Evolutionary conservation across 2,888 invertebrate genomes (phyloP).

Genomic region (Euclidia mi): DNA sequence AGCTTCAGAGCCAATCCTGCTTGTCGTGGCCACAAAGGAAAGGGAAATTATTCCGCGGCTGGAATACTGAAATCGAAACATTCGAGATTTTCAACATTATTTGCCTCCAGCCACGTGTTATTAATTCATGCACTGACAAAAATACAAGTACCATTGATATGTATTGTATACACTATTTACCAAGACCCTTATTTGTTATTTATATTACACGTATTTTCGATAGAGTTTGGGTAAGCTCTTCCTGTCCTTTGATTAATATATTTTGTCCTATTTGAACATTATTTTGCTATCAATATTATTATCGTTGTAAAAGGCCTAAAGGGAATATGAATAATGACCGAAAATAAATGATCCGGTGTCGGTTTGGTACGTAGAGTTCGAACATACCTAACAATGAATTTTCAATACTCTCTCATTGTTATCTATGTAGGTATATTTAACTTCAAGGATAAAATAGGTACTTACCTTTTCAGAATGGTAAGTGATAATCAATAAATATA

Average conservation of each 20-base stretch:
- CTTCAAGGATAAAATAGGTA: too few relatives aligned
- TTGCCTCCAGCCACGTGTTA: background rate
- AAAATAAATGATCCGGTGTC: conserved; percentile 4
- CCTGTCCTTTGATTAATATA: too few relatives aligned
- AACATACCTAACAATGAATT: background rate
- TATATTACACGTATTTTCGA: too few relatives aligned
- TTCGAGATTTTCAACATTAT: background rate
- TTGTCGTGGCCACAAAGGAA: conserved; percentile 1
- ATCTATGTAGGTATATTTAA: too few relatives aligned
- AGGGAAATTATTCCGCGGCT: conserved; percentile 4
- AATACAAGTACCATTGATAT: too few relatives aligned
- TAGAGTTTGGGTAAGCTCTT: too few relatives aligned
- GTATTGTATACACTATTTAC: too few relatives aligned
- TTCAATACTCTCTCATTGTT: too few relatives aligned
- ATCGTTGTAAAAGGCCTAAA: background rate
- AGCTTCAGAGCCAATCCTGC: conserved; percentile 40
- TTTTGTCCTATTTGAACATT: background rate
- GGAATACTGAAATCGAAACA: background rate
- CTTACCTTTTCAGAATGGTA: too few relatives aligned
- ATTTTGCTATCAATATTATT: too few relatives aligned
- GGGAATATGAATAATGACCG: conserved; percentile 12
- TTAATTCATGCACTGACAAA: background rate
- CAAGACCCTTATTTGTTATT: too few relatives aligned
- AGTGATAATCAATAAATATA: too few relatives aligned
- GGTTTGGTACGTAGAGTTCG: background rate